Conservation (phyloP, 1,140 invertebrate genomes). For the Nylanderia fulva region DNA sequence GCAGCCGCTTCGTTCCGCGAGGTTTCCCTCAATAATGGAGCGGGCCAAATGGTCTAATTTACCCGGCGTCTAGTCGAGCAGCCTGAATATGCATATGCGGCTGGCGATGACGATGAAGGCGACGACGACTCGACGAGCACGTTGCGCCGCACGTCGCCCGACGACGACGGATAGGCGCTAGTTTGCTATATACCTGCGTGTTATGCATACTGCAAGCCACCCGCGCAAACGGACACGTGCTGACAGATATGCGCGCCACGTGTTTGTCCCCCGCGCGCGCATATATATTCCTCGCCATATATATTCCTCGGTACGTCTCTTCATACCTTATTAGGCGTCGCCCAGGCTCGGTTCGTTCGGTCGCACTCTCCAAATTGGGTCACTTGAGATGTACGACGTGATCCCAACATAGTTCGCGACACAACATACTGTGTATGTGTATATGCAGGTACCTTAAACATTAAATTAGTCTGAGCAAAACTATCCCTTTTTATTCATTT, state of each 20-base stretch:
- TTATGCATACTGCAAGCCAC: conserved; percentile 51
- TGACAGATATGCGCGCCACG: conserved; percentile 60
- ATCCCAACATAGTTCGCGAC: conserved; percentile 24
- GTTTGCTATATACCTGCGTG: conserved; percentile 6
- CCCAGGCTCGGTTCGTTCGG: conserved; percentile 73
- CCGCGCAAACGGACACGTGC: conserved; percentile 51
- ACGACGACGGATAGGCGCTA: conserved; percentile 36
- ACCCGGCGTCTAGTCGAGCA: conserved; percentile 74
- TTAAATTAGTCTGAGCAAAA: not conserved
- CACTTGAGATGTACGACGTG: conserved; percentile 76
- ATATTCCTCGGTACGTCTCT: conserved; percentile 64
- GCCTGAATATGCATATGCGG: conserved; percentile 78
- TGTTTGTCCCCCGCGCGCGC: conserved; percentile 40
- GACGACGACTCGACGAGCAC: conserved; percentile 43
- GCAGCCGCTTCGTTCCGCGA: conserved; percentile 64
- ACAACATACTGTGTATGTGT: not conserved
- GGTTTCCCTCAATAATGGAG: conserved; percentile 80
- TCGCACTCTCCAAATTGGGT: conserved; percentile 77
- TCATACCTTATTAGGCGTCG: conserved; percentile 80
- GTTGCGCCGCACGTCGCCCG: conserved; percentile 11
- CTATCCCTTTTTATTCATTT: too few relatives aligned
- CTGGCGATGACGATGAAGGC: conserved; percentile 36
- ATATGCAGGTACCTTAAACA: not conserved
- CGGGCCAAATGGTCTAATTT: conserved; percentile 81
- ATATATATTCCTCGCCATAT: not conserved